These are phyloP conservation scores for Lutraria rhynchaena DNA, from an alignment of 1,140 invertebrate species.

Conservation along the genomic window DNA sequence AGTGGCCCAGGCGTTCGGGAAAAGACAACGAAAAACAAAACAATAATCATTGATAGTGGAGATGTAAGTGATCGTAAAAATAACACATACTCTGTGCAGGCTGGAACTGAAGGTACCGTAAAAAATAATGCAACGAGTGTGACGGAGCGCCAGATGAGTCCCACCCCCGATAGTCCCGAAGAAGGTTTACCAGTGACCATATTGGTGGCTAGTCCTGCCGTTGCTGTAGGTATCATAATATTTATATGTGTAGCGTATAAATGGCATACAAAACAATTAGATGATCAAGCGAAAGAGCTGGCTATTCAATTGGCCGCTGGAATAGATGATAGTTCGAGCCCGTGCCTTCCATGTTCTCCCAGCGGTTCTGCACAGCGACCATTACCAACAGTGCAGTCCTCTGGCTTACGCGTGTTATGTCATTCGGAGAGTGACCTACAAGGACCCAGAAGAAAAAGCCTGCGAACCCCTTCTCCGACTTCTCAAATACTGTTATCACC, in stretches of 20 bases:
- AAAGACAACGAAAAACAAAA: too few relatives aligned
- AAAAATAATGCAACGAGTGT: background rate
- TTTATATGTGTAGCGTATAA: conserved; percentile 53
- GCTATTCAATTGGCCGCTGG: conserved; percentile 15
- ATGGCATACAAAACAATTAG: conserved; percentile 41
- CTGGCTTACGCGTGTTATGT: background rate
- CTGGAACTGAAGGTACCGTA: too few relatives aligned
- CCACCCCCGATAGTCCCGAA: background rate
- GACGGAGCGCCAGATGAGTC: background rate
- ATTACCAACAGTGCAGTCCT: background rate
- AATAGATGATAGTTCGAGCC: conserved; percentile 5
- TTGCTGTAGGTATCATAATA: conserved; percentile 41
- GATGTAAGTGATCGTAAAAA: too few relatives aligned
- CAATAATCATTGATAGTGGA: too few relatives aligned
- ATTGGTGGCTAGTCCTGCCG: conserved; percentile 43
- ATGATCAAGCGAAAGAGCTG: conserved; percentile 40
- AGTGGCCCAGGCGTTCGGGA: too few relatives aligned
- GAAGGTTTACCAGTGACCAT: conserved; percentile 30
- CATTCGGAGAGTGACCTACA: conserved; percentile 1
- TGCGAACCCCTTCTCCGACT: conserved; percentile 9
- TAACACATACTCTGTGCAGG: too few relatives aligned
- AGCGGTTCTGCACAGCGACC: background rate
- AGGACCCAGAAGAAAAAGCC: conserved; percentile 28
- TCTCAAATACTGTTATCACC: background rate
- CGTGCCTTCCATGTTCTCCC: conserved; percentile 15